Evolutionary conservation across 2,888 invertebrate genomes (phyloP), one percentile per base, ranked within the genome.

Genomic region (Bruchidius siliquastri): DNA sequence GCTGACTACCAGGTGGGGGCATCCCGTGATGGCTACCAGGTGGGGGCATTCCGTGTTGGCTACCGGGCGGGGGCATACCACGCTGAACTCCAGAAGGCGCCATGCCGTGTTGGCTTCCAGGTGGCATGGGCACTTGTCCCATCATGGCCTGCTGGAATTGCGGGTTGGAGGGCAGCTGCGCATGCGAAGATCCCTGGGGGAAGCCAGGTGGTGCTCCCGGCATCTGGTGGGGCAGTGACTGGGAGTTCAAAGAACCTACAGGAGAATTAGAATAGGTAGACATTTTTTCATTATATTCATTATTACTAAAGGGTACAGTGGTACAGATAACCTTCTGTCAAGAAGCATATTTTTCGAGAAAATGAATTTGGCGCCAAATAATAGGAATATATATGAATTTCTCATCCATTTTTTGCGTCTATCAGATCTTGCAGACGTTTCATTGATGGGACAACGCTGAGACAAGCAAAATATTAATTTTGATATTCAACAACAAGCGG

Each of bases 21-120:
- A 71, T 70, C 22, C 32, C 71, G 8, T 71, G 71, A 69, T 26
- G 22, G 20, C 26, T 22, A 20, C 68, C 68, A 10, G 21, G 68
- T 10, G 21, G 21, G 1, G 68, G 68, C 10, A 68, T 22, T 1
- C 68, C 68, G 68, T 68, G 21, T n/a, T 21, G 68, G 20, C 21
- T 13, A 3, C 26, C 26, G 26, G 26, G 68, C 10, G 21, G 21
- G 1, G 68, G 68, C 10, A 68, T 22, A n/a, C 68, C 68, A 20
- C n/a, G 21, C 18, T 21, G 68, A 20, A 2, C 22, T 13, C 26
- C 26, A 8, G 26, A 71, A 22, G 22, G 18, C 18, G 69, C 20
- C 22, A 71, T 70, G 26, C 20, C 71, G 8, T 71, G 71, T n/a
- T 26, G 22, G 20, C 26, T 22, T 4, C 68, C 68, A 0, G 21